Percentiles rank a stretch among this genome's conserved stretches.
These are phyloP conservation scores for Tenthredo mesomela DNA, from an alignment of 2,888 invertebrate species.

Conservation along the genomic window DNA sequence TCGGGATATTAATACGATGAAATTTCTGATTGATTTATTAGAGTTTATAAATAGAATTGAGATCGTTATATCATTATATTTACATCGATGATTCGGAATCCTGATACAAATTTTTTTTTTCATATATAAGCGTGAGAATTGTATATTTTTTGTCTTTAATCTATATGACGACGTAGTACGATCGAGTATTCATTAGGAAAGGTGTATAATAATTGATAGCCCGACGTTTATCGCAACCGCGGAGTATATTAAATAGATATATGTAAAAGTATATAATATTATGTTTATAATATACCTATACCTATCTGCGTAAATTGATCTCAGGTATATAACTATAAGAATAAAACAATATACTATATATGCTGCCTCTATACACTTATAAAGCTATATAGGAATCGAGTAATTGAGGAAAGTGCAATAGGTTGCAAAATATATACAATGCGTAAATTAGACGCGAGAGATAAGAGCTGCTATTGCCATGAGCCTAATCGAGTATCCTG, in stretches of 20 bases:
- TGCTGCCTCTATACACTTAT: neutral
- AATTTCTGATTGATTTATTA: neutral
- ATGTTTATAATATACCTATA: neutral
- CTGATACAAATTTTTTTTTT: neutral
- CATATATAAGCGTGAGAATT: neutral
- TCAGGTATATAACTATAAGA: neutral
- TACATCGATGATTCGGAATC: neutral
- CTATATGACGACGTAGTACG: too few species aligned
- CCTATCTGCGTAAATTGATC: neutral
- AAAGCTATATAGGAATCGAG: neutral
- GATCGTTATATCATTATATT: neutral
- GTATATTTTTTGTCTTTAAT: too few species aligned
- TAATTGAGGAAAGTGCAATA: conserved; percentile 2
- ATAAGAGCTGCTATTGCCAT: conserved; percentile 17
- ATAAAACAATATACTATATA: neutral
- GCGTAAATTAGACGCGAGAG: neutral
- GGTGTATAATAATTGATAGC: neutral
- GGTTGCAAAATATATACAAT: neutral
- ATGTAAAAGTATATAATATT: neutral
- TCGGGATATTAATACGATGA: neutral
- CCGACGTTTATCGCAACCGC: neutral
- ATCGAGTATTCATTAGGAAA: neutral
- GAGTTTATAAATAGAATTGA: neutral
- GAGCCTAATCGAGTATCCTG: conserved; percentile 42
- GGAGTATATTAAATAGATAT: neutral